These are phyloP conservation scores for Myotis davidii DNA, from an alignment of 2,113 vertebrate species.

Conservation along the genomic window DNA sequence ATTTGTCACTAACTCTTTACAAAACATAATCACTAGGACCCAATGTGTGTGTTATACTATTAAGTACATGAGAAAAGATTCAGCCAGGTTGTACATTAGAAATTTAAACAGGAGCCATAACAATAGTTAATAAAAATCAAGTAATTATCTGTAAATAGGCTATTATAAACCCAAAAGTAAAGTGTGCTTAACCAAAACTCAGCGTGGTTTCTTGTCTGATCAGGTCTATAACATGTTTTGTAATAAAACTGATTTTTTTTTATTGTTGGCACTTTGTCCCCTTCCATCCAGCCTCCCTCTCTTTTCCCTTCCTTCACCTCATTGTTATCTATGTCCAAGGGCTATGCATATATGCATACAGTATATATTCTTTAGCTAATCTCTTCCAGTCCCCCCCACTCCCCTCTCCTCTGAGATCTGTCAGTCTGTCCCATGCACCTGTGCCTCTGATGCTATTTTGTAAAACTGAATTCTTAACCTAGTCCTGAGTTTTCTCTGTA, in stretches of 20 bases:
- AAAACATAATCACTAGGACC: slow-evolving; percentile 40
- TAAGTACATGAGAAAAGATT: slow-evolving; percentile 25
- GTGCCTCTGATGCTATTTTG: background rate
- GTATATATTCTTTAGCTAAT: too few species aligned
- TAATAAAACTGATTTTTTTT: background rate
- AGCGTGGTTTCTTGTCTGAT: background rate
- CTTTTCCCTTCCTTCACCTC: too few species aligned
- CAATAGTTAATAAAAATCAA: slow-evolving; percentile 57
- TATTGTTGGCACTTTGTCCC: too few species aligned
- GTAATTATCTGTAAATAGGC: slow-evolving; percentile 55
- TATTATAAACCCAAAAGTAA: slow-evolving; percentile 41
- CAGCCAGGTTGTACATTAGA: slow-evolving; percentile 48
- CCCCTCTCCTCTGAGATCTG: too few species aligned
- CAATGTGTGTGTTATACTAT: background rate
- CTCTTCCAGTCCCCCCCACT: too few species aligned
- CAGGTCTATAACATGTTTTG: background rate
- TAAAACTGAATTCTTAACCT: slow-evolving; percentile 13
- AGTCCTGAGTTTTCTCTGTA: background rate
- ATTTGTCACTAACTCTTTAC: slow-evolving; percentile 45
- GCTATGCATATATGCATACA: too few species aligned
- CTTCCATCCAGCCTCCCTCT: too few species aligned
- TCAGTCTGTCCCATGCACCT: too few species aligned
- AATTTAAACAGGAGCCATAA: slow-evolving; percentile 26
- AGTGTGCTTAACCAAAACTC: slow-evolving; percentile 25
- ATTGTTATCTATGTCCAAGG: too few species aligned